Percentiles rank a stretch among this genome's conserved stretches.
Evolutionary conservation across 2,797 vertebrate species (phyloP).

Genomic region (Pseudochirops corinnae): DNA sequence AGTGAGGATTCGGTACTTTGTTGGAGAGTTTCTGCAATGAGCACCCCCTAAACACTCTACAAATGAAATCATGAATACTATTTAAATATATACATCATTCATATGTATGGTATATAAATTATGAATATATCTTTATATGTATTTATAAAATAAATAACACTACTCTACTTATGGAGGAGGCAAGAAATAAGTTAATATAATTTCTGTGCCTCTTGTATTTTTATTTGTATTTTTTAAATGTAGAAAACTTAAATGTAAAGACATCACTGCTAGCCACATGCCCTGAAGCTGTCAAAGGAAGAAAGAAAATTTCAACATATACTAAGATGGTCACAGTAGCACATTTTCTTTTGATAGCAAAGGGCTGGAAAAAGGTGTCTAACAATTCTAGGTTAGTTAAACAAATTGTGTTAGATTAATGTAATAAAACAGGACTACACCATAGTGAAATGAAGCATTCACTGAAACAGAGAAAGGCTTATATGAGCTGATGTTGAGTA

Average conservation of each 20-base stretch:
- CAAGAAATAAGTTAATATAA: neutral
- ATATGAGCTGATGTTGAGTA: neutral
- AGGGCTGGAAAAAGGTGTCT: neutral
- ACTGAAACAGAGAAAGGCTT: neutral
- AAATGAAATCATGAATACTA: neutral
- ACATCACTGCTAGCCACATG: neutral
- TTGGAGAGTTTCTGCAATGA: neutral
- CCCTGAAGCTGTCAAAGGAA: neutral
- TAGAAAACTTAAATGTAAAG: neutral
- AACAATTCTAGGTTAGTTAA: neutral
- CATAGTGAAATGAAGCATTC: neutral
- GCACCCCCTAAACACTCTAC: neutral
- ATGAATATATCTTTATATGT: neutral
- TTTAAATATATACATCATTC: neutral
- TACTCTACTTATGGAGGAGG: neutral
- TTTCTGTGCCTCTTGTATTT: neutral
- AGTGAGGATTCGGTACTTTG: neutral
- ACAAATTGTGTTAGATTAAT: neutral
- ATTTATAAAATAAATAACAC: neutral
- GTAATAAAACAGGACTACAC: neutral
- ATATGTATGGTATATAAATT: neutral
- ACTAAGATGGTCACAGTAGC: neutral
- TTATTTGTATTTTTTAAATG: neutral
- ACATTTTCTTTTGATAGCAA: neutral
- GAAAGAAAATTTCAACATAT: neutral